These are phyloP conservation scores for Proales similis DNA, from an alignment of 1,140 invertebrate genomes.

Conservation along the genomic window DNA sequence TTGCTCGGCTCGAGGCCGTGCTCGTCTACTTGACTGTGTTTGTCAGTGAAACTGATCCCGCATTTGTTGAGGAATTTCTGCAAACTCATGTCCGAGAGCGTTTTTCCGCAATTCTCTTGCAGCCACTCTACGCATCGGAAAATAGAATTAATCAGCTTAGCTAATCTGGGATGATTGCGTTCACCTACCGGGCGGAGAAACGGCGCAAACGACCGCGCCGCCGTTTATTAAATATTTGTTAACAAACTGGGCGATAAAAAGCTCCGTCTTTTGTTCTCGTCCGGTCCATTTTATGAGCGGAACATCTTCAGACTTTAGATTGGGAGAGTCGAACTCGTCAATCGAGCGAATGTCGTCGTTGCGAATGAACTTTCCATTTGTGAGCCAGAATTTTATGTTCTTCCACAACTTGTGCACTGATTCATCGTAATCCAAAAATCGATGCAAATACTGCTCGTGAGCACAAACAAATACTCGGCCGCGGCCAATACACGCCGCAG, in stretches of 20 bases:
- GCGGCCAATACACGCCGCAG: background rate
- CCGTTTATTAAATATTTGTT: constrained; percentile 32
- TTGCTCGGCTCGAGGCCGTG: constrained; percentile 1
- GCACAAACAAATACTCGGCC: constrained; percentile 20
- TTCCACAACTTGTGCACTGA: constrained; percentile 6
- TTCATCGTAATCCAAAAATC: background rate
- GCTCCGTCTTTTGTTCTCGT: background rate
- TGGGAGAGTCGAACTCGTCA: background rate
- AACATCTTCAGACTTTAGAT: background rate
- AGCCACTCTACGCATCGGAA: constrained; percentile 6
- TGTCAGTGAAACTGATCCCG: constrained; percentile 12
- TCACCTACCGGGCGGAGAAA: constrained; percentile 10
- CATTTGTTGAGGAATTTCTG: constrained; percentile 6
- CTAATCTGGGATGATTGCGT: background rate
- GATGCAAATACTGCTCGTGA: constrained; percentile 8
- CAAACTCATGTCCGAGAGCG: constrained; percentile 1
- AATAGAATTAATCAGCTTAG: background rate
- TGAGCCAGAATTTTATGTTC: constrained; percentile 28
- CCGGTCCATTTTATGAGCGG: constrained; percentile 9
- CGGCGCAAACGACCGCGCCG: constrained; percentile 6
- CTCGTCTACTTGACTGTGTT: background rate
- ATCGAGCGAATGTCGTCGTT: constrained; percentile 1
- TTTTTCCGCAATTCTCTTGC: background rate
- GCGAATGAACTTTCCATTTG: background rate
- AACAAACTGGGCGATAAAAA: constrained; percentile 26